phyloP scores from a whole-genome alignment of 2,797 vertebrate genomes.

The Echiichthys vipera region DNA sequence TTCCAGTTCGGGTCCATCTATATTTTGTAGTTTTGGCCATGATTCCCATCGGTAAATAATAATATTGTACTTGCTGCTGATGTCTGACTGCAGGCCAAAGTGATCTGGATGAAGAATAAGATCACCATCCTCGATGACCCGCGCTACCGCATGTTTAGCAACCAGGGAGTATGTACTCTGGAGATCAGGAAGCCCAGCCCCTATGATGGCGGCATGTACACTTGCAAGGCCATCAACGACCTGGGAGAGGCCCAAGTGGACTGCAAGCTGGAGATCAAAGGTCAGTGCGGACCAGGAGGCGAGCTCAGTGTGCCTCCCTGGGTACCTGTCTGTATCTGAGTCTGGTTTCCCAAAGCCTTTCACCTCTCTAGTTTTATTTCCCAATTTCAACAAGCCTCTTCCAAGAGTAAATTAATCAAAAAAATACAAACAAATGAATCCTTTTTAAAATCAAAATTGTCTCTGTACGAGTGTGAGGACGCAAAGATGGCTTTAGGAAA shows the following conservation, averaged over 20 bases:
- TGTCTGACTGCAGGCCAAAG: conserved; percentile 88
- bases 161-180: conserved; percentile 96
- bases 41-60: not conserved
- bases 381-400: not conserved
- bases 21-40: not conserved
- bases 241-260: conserved; percentile 95
- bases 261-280: conserved; percentile 98
- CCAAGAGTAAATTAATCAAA: not conserved
- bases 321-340: conserved; percentile 11
- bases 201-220: conserved; percentile 93
- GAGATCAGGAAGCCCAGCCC: conserved; percentile 98
- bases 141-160: conserved; percentile 97
- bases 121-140: conserved; percentile 93
- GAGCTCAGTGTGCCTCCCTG: not conserved
- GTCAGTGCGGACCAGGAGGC: conserved; percentile 80
- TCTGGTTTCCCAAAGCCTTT: conserved; percentile 61
- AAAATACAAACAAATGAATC: not conserved
- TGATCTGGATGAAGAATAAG: conserved; percentile 99
- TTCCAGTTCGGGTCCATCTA: not conserved
- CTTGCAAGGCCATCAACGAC: conserved; percentile 92
- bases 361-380: not conserved
- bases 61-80: not conserved
- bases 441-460: not conserved
- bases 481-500: conserved; percentile 60
- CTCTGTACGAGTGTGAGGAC: not conserved